phyloP scores from a whole-genome alignment of 2,113 vertebrate genomes.

The Empidonax traillii region DNA sequence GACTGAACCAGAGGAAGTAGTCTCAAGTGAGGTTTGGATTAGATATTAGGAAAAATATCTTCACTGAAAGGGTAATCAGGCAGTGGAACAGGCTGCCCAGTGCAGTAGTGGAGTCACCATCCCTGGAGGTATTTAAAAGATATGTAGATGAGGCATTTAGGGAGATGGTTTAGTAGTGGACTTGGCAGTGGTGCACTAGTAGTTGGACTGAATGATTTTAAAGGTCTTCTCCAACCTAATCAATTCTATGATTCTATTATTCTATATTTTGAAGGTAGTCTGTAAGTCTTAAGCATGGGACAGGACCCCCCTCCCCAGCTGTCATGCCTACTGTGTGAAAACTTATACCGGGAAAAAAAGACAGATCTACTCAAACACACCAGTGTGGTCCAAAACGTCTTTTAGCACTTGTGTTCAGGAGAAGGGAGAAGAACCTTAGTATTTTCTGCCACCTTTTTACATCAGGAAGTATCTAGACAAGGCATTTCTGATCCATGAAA shows the following conservation, averaged over 20 bases:
- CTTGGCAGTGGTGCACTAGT: background rate
- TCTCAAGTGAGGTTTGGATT: background rate
- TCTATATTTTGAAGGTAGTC: background rate
- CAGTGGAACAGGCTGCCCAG: background rate
- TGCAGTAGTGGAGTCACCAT: background rate
- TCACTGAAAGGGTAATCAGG: background rate
- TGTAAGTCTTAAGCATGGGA: background rate
- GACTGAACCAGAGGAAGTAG: background rate
- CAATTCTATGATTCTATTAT: background rate
- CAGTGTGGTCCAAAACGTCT: background rate
- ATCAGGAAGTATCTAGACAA: background rate
- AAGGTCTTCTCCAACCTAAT: background rate
- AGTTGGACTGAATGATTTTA: background rate
- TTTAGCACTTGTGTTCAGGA: background rate
- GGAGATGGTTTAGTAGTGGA: background rate
- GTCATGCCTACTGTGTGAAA: background rate
- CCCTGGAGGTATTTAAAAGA: background rate
- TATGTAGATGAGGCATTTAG: fast-evolving
- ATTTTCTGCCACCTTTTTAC: background rate
- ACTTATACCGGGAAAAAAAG: background rate
- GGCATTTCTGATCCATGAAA: background rate
- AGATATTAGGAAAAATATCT: background rate
- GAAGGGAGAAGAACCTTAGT: background rate
- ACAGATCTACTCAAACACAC: background rate
- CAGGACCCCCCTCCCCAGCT: background rate